Evolutionary conservation across 2,113 vertebrate species (phyloP), one percentile per base, ranked within the genome.

Genomic region (Puffinus mauretanicus): DNA sequence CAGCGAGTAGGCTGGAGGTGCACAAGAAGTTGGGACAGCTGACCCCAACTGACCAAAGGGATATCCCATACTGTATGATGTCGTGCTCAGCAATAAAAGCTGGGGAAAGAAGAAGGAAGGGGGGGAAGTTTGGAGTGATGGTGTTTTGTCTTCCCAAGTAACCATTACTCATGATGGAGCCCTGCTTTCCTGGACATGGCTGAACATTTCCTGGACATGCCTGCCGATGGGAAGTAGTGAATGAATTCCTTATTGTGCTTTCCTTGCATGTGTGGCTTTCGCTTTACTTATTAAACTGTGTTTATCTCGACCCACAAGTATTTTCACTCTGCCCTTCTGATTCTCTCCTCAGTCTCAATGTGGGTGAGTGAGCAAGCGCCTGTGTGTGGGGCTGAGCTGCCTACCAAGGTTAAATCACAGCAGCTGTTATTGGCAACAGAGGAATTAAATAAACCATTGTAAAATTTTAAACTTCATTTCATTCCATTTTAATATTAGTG

Each of bases 151-250:
- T 82, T 57, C 52, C 58, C 16, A 30, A 16, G 24, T 55, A 32
- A 34, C 29, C 1, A 1, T 54, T 15, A 36, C 0, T 0, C 0
- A 2, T 27, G 40, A 25, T 40, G 51, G 58, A 49, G 8, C 30
- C 27, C 5, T 2, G 60, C 20, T 58, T 49, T 51, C 44, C 44
- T 42, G n/a, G 20, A 20, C 9, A 58, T 26, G 13, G 25, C 20
- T 49, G 67, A 65, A 40, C 21, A 17, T 38, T 38, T 38, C 36
- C 36, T 38, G 36, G 36, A 38, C 42, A 24, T 40, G 44, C 26
- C 11, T 75, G 38, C 1, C 3, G 0, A 18, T 32, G 13, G 47
- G 13, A 42, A 58, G 61, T 1, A 16, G 52, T 32, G 27, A 82
- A 38, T 16, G 1, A 44, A 75, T 60, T 27, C 14, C 4, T 32